Evolutionary conservation across 2,797 vertebrate species (phyloP), one percentile per base, ranked within the genome.

Genomic region (Botia kubotai): DNA sequence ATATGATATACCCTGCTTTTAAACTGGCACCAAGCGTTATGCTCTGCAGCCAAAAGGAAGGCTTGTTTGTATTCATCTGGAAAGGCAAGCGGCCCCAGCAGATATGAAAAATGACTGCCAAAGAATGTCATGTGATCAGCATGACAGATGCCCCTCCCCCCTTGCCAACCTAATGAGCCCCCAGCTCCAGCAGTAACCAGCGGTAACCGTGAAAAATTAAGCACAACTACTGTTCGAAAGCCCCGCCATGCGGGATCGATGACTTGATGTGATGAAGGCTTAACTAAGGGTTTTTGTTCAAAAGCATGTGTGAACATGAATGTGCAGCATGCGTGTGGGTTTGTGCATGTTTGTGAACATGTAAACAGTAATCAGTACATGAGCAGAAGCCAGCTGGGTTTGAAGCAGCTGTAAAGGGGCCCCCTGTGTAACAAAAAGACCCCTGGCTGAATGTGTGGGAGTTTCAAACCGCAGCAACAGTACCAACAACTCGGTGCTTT

Each of bases 81-180:
- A 77, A 80, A 74, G 46, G n/a, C 29, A 23, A 26, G 8, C 29
- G 55, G 39, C 70, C 19, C 8, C 29, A 65, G 66, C 4, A 6
- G 75, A 73, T 84, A 21, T 8, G 69, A 77, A 77, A 72, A 39
- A 62, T 36, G 13, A 58, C 58, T 79, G 68, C 26, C 43, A 43
- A 83, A 85, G 69, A 85, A 79, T 89, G 73, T 74, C 86, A 85
- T 66, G 81, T 84, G 80, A 66, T 74, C 85, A 85, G 33, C 77
- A 72, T 87, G 87, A 90, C 85, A 75, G 82, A 86, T 86, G 86
- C 13, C 16, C 29, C 23, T 75, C 85, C 86, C 80, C 21, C 17
- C 23, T 70, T 84, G 85, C 80, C 55, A 52, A 62, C 73, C 73
- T 89, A 89, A 89, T 91, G 82, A 91, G 88, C 85, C 55, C 80